Percentiles rank a stretch among this genome's conserved stretches.
Conservation (phyloP, 2,113 vertebrate genomes). For the Oreamnos americanus region DNA sequence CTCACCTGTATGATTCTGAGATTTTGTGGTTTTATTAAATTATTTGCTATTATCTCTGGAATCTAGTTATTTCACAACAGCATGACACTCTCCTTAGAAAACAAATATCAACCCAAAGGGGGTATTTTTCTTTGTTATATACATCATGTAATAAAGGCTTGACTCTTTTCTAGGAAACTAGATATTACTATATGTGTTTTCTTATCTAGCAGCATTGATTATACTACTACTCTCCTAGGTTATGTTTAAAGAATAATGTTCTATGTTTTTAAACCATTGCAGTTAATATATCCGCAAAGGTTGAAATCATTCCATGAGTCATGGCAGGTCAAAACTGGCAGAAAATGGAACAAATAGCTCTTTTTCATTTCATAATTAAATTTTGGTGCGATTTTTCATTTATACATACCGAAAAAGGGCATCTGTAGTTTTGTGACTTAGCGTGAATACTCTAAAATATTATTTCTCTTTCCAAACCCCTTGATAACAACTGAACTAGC, state of each 20-base stretch:
- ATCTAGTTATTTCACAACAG: neutral
- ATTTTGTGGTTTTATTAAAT: neutral
- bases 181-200: neutral
- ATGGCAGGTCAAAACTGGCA: conserved; percentile 11
- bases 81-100: neutral
- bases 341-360: conserved; percentile 30
- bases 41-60: neutral
- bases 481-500: conserved; percentile 35
- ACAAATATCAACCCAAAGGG: neutral
- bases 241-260: neutral
- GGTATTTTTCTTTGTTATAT: neutral
- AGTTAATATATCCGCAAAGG: conserved; percentile 6
- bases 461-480: conserved; percentile 32
- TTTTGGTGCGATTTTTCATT: conserved; percentile 40
- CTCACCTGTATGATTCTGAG: neutral
- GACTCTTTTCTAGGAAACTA: neutral
- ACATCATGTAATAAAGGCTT: neutral
- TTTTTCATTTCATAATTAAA: conserved; percentile 50
- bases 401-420: neutral
- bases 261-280: neutral
- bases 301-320: neutral
- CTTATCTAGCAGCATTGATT: neutral
- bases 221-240: neutral
- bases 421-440: conserved; percentile 27
- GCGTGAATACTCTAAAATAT: conserved; percentile 28